Evolutionary conservation across 2,797 vertebrate species (phyloP).

Genomic region (Pangasius krempfi): DNA sequence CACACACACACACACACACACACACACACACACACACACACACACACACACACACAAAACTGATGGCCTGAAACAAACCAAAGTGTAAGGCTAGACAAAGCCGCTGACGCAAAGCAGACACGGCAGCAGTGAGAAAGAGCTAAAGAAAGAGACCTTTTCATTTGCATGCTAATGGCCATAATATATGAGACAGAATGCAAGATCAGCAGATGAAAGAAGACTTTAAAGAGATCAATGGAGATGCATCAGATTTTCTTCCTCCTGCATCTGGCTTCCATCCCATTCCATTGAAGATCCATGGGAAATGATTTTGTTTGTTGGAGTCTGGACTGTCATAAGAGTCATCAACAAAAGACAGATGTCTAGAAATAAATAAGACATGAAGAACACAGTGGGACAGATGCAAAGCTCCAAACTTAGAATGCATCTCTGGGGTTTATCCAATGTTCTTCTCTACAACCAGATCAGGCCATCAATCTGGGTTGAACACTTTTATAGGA

Average conservation of each 20-base stretch:
- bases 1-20: neutral
- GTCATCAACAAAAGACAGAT: conserved; percentile 6
- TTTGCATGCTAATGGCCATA: conserved; percentile 36
- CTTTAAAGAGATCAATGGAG: neutral
- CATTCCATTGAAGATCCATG: conserved; percentile 9
- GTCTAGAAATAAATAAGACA: conserved; percentile 5
- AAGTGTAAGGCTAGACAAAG: conserved; percentile 12
- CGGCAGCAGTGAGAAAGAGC: neutral
- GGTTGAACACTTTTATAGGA: neutral
- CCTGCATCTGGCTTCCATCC: conserved; percentile 20
- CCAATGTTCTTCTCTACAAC: neutral
- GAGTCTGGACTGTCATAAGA: neutral
- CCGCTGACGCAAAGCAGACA: conserved; percentile 10
- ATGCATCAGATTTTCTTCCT: conserved; percentile 19
- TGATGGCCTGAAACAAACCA: neutral
- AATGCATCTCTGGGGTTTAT: neutral
- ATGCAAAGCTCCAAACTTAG: neutral
- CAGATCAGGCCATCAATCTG: neutral
- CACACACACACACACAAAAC: neutral
- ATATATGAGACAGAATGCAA: conserved; percentile 30
- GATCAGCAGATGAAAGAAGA: conserved; percentile 11
- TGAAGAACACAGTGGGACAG: neutral
- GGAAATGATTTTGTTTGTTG: conserved; percentile 22
- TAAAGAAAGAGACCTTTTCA: neutral
- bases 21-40: neutral